These are phyloP conservation scores for Phodopus roborovskii DNA, from an alignment of 2,113 vertebrate genomes.

Conservation along the genomic window DNA sequence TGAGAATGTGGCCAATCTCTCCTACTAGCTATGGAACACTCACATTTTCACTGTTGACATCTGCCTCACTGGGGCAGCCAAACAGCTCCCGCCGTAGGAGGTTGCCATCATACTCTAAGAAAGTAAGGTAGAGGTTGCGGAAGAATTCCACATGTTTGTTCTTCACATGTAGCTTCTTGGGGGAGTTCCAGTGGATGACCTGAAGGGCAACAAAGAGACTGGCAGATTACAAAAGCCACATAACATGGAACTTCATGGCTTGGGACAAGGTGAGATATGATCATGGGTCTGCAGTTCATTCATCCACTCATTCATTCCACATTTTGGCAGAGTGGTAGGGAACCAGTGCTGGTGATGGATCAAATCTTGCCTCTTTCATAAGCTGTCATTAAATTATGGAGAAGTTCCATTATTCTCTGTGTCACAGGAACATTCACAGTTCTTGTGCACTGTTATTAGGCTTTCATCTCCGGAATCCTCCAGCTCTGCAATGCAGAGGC, in stretches of 20 bases:
- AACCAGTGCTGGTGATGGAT: not conserved
- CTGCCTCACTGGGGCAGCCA: slow-evolving; percentile 95
- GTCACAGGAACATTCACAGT: not conserved
- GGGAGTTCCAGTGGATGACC: slow-evolving; percentile 99
- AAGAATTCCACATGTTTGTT: slow-evolving; percentile 99
- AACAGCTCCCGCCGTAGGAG: slow-evolving; percentile 96
- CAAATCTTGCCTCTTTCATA: not conserved
- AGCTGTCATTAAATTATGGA: not conserved
- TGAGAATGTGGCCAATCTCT: not conserved
- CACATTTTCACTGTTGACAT: slow-evolving; percentile 97
- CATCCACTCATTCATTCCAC: not conserved
- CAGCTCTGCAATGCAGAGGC: not conserved
- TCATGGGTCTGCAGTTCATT: not conserved
- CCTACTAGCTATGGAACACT: slow-evolving; percentile 65
- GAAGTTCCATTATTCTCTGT: not conserved
- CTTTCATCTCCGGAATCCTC: not conserved
- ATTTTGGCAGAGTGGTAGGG: fast-evolving
- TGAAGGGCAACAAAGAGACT: slow-evolving; percentile 75
- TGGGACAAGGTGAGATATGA: not conserved
- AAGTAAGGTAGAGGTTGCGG: slow-evolving; percentile 98
- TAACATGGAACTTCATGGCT: fast-evolving
- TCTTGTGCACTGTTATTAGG: not conserved
- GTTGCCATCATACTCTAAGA: slow-evolving; percentile 98
- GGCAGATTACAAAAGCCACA: slow-evolving; percentile 24
- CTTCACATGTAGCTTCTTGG: slow-evolving; percentile 98